Evolutionary conservation across 2,797 vertebrate genomes (phyloP).

Genomic region (Sebastes minor): DNA sequence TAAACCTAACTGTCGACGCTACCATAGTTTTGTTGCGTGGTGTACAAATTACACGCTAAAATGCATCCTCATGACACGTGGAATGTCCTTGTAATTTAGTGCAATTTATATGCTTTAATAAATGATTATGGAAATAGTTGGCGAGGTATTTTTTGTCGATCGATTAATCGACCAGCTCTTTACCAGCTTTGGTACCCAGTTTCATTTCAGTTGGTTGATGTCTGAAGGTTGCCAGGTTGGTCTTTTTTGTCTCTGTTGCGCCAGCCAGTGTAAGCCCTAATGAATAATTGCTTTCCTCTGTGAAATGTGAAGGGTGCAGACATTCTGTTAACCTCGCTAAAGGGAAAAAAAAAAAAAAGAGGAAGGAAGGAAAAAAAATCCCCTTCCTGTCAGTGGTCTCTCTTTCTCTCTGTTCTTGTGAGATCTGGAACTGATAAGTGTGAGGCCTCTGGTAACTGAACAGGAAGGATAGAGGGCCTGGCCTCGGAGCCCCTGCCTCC

Average conservation of each 20-base stretch:
- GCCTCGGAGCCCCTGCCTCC: slow-evolving; percentile 59
- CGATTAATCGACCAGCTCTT: not conserved
- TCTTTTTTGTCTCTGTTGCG: slow-evolving; percentile 33
- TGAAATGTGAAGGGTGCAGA: slow-evolving; percentile 72
- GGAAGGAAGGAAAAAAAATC: slow-evolving; percentile 34
- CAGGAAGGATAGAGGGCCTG: slow-evolving; percentile 78
- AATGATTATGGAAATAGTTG: not conserved
- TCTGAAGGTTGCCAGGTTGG: slow-evolving; percentile 44
- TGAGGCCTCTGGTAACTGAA: slow-evolving; percentile 73
- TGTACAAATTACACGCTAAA: too few species aligned
- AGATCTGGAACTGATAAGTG: slow-evolving; percentile 78
- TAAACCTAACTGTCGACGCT: too few species aligned
- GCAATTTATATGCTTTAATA: not conserved
- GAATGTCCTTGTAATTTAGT: too few species aligned
- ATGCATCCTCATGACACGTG: too few species aligned
- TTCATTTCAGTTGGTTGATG: slow-evolving; percentile 1
- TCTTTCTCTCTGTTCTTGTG: slow-evolving; percentile 73
- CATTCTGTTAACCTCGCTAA: slow-evolving; percentile 75
- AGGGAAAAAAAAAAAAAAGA: slow-evolving; percentile 42
- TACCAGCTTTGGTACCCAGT: not conserved
- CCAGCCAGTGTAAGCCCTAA: slow-evolving; percentile 31
- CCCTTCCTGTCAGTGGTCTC: slow-evolving; percentile 80
- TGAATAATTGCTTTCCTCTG: slow-evolving; percentile 77
- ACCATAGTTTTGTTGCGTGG: too few species aligned
- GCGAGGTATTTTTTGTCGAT: not conserved